Evolutionary conservation across 2,797 vertebrate genomes (phyloP).

Genomic region (Gadopsis bispinosus): DNA sequence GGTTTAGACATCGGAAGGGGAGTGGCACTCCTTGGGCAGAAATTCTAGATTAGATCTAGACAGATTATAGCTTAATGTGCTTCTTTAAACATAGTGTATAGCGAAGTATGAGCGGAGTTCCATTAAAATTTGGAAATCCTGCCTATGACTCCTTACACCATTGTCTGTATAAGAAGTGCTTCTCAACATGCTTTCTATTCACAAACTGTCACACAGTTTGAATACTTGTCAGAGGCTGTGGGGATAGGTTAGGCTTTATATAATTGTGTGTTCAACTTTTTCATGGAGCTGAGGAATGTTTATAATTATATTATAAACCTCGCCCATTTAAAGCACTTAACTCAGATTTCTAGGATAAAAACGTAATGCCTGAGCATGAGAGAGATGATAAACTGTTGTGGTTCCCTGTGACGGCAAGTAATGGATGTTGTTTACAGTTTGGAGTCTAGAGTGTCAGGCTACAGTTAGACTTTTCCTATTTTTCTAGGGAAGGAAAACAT

Average conservation of each 20-base stretch:
- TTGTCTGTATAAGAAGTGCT: constrained; percentile 41
- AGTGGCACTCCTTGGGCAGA: constrained; percentile 20
- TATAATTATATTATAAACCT: constrained; percentile 72
- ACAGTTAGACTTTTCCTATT: constrained; percentile 18
- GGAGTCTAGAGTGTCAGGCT: constrained; percentile 30
- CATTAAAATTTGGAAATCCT: constrained; percentile 9
- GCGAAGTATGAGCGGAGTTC: not conserved
- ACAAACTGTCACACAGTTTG: constrained; percentile 49
- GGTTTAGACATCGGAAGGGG: constrained; percentile 35
- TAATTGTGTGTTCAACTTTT: constrained; percentile 56
- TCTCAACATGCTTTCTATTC: constrained; percentile 48
- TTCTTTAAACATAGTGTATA: constrained; percentile 15
- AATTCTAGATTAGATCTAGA: constrained; percentile 30
- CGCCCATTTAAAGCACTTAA: constrained; percentile 62
- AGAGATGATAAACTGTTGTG: constrained; percentile 52
- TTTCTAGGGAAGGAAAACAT: constrained; percentile 39
- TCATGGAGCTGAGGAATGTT: constrained; percentile 64
- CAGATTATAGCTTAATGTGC: constrained; percentile 20
- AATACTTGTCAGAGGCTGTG: constrained; percentile 45
- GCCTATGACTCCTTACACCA: constrained; percentile 30
- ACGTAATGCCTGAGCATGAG: constrained; percentile 26
- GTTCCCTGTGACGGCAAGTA: constrained; percentile 18
- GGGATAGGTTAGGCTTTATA: constrained; percentile 50
- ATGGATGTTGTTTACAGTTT: constrained; percentile 50
- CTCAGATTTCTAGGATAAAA: constrained; percentile 61